A percentile compares a stretch with the other conserved stretches of the same genome.
These are phyloP conservation scores for Schizotus pectinicornis DNA, from an alignment of 2,888 invertebrate species.

Conservation along the genomic window DNA sequence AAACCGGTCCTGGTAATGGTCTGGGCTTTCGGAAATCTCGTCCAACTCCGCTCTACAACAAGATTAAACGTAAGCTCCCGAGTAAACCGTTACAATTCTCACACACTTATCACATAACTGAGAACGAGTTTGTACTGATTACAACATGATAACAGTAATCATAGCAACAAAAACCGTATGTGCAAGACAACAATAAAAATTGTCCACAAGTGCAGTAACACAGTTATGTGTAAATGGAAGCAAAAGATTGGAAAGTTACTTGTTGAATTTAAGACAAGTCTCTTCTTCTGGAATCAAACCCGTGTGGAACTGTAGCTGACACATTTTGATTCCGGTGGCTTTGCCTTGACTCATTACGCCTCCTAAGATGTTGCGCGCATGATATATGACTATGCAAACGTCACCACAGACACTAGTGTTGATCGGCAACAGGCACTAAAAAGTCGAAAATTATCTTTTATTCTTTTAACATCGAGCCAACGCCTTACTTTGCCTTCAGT, in stretches of 20 bases:
- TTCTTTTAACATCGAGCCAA: neutral
- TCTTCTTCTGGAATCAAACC: slow-evolving; percentile 81
- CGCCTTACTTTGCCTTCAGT: slow-evolving; percentile 73
- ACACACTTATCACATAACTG: too few relatives aligned
- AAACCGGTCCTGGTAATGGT: slow-evolving; percentile 74
- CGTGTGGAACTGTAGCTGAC: slow-evolving; percentile 87
- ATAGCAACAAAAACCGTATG: too few relatives aligned
- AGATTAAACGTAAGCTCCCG: neutral
- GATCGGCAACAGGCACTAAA: slow-evolving; percentile 66
- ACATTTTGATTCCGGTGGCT: slow-evolving; percentile 83
- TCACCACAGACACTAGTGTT: slow-evolving; percentile 86
- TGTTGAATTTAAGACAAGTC: slow-evolving; percentile 68
- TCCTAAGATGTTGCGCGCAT: slow-evolving; percentile 86
- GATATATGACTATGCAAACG: slow-evolving; percentile 79
- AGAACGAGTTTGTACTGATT: too few relatives aligned
- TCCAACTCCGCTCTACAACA: slow-evolving; percentile 74
- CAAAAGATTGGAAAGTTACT: slow-evolving; percentile 8
- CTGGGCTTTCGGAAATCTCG: slow-evolving; percentile 72
- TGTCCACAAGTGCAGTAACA: neutral
- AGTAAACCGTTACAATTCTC: neutral
- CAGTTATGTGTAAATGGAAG: too few relatives aligned
- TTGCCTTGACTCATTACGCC: slow-evolving; percentile 70
- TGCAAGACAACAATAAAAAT: neutral
- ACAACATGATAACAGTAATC: too few relatives aligned
- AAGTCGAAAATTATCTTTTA: slow-evolving; percentile 22